phyloP scores from a whole-genome alignment of 2,888 invertebrate genomes.

The Phytoseiulus persimilis region DNA sequence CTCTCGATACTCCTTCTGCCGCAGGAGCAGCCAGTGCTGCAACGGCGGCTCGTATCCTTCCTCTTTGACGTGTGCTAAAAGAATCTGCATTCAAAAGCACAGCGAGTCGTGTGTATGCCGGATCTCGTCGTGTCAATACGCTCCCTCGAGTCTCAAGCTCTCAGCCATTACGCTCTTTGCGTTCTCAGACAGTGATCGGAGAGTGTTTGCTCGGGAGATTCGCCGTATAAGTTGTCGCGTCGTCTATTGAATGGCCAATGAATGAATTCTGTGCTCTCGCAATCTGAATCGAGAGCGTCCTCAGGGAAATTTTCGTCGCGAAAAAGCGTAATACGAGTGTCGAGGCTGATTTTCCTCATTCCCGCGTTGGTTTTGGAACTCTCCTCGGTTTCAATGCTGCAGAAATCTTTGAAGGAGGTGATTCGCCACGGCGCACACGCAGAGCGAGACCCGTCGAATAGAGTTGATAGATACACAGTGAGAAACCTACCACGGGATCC shows the following conservation, averaged over 20 bases:
- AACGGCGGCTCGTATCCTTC: neutral
- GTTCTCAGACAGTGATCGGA: conserved; percentile 5
- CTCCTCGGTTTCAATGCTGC: neutral
- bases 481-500: too few relatives aligned
- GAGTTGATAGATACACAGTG: too few relatives aligned
- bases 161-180: neutral
- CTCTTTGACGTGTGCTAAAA: neutral
- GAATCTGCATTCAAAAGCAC: neutral
- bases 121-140: neutral
- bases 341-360: neutral
- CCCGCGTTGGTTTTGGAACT: neutral
- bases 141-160: neutral
- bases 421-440: too few relatives aligned
- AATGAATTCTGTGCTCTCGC: neutral
- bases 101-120: neutral
- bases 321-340: neutral
- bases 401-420: too few relatives aligned
- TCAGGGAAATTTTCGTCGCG: neutral
- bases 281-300: neutral
- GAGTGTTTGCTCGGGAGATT: neutral
- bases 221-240: neutral
- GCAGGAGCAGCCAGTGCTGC: too few relatives aligned
- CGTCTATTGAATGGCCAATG: neutral
- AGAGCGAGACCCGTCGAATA: too few relatives aligned
- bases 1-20: neutral